Base-by-base conservation (phyloP, 2,113 vertebrate species). In the Urocitellus parryii region DNA sequence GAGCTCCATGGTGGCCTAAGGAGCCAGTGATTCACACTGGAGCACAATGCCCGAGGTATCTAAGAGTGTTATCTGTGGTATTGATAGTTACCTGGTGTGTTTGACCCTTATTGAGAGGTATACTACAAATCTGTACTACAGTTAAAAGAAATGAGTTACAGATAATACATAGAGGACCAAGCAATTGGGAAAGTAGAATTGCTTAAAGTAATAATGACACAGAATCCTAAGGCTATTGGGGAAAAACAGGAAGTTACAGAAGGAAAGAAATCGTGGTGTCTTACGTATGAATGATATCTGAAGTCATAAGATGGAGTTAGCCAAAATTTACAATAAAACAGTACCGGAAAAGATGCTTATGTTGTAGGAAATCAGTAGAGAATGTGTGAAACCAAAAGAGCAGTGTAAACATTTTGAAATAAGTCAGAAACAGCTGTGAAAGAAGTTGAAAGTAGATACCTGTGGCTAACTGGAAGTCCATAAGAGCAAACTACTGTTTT, bases 381-480 rank as follows among this genome's bases (percentile, higher is more conserved):
- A 91, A 73, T 29, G 7, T 84, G 24, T 89, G 80, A 94, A 86
- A 86, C 37, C 73, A 29, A 67, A 83, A 90, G 25, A 79, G 37
- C 1, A 70, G 6, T 83, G 53, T 27, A 48, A 58, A 58, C 56
- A 45, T 29, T 85, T 88, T 85, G 82, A 85, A 86, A 8, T 65
- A 29, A 91, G n/a, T 93, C 82, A 80, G 27, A 95, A 92, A 42
- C 10, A 91, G 39, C 63, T 89, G 5, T 45, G 56, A 42, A 73
- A 48, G 82, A 51, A 56, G 14, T 29, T 93, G n/a, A 80, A 91
- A 95, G 20, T 85, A n/a, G 39, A 32, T 68, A 3, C 65, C 14
- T 53, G 14, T 63, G 72, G 27, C 61, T 77, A 79, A 22, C 27
- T 82, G 29, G 22, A 80, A 8, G 24, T 5, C 16, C 7, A 0